Evolutionary conservation across 2,888 invertebrate species (phyloP).

Genomic region (Meloe dianella): DNA sequence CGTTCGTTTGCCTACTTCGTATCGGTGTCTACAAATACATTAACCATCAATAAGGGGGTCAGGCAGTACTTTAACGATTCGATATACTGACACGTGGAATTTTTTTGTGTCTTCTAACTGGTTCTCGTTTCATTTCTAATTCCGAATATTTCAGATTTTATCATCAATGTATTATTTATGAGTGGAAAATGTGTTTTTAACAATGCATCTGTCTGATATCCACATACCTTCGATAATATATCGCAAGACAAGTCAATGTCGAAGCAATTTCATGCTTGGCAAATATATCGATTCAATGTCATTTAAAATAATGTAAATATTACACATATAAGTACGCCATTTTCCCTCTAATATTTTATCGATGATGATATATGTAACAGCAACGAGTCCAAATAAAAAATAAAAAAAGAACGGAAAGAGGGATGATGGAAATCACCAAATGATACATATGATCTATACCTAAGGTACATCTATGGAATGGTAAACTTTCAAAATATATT

Average conservation of each 20-base stretch:
- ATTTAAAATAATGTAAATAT: conserved; percentile 20
- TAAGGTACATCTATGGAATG: neutral
- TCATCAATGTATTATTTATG: conserved; percentile 20
- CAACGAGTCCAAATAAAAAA: neutral
- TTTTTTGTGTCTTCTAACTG: too few species aligned
- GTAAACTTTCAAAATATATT: conserved; percentile 17
- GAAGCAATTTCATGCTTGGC: conserved; percentile 23
- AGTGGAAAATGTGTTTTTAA: neutral
- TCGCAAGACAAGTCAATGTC: conserved; percentile 18
- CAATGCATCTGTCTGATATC: neutral
- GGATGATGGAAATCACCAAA: neutral
- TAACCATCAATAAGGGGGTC: too few species aligned
- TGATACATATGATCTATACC: neutral
- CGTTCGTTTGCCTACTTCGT: too few species aligned
- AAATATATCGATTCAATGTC: conserved; percentile 21
- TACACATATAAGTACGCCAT: conserved; percentile 12
- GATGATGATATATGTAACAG: neutral
- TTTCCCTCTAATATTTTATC: neutral
- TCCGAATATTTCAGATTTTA: neutral
- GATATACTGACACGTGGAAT: too few species aligned
- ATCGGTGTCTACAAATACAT: too few species aligned
- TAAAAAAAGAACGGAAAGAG: neutral
- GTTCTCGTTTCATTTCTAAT: too few species aligned
- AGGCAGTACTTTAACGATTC: too few species aligned
- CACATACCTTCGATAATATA: neutral